A percentile compares a stretch with the other conserved stretches of the same genome.
Evolutionary conservation across 1,140 invertebrate genomes (phyloP).

Genomic region (Leptinotarsa lineolata): DNA sequence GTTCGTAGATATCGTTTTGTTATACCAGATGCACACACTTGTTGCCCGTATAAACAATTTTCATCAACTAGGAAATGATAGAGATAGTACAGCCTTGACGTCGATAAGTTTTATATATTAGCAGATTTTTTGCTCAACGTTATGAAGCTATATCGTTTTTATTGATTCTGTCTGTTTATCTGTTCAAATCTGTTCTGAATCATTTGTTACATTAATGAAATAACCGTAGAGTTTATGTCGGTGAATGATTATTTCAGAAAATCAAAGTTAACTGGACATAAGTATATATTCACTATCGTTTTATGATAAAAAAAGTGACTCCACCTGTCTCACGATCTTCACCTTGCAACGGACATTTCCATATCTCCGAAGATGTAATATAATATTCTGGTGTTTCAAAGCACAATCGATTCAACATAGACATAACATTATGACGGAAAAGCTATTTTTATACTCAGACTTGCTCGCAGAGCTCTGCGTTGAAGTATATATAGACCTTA

Average conservation of each 20-base stretch:
- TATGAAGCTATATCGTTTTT: too few species aligned
- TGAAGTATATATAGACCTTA: constrained; percentile 12
- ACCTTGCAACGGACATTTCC: background rate
- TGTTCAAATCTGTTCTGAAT: too few species aligned
- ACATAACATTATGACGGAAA: constrained; percentile 46
- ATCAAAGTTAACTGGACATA: too few species aligned
- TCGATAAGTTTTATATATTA: too few species aligned
- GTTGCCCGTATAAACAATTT: constrained; percentile 28
- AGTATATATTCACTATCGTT: too few species aligned
- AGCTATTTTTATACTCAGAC: constrained; percentile 40
- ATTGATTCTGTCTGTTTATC: too few species aligned
- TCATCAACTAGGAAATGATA: background rate
- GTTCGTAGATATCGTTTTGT: constrained; percentile 33
- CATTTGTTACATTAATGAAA: too few species aligned
- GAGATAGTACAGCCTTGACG: too few species aligned
- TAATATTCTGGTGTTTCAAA: constrained; percentile 28
- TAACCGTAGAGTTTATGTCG: too few species aligned
- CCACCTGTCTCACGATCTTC: background rate
- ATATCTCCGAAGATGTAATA: constrained; percentile 24
- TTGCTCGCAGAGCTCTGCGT: background rate
- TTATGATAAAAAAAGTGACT: too few species aligned
- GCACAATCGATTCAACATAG: constrained; percentile 35
- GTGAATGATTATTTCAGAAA: too few species aligned
- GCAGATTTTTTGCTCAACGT: too few species aligned
- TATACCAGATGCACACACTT: constrained; percentile 28